Evolutionary conservation across 2,888 invertebrate species (phyloP).

Genomic region (Eilema depressum): DNA sequence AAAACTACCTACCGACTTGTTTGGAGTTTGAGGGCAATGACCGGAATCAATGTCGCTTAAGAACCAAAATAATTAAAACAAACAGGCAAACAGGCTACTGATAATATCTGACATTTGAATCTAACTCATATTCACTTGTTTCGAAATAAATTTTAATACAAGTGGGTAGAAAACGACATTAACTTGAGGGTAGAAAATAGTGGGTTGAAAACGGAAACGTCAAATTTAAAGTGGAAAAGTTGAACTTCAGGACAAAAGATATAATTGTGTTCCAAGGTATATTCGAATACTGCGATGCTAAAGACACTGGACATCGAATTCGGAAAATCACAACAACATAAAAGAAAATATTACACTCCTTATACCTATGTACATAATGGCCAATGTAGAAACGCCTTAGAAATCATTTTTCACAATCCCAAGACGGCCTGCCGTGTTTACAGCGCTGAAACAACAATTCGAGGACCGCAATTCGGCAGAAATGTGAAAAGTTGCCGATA

Average conservation of each 20-base stretch:
- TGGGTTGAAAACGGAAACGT: too few species aligned
- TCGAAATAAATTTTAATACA: background rate
- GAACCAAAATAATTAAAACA: slow-evolving; percentile 9
- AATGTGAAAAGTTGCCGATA: slow-evolving; percentile 14
- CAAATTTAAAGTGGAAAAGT: too few species aligned
- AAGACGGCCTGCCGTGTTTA: slow-evolving; percentile 3
- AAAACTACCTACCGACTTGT: background rate
- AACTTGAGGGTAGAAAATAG: too few species aligned
- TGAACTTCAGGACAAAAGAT: too few species aligned
- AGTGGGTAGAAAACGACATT: too few species aligned
- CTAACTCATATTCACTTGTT: background rate
- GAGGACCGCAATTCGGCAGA: slow-evolving; percentile 5
- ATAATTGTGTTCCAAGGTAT: too few species aligned
- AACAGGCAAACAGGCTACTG: slow-evolving; percentile 7
- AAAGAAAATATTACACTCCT: too few species aligned
- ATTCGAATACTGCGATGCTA: too few species aligned
- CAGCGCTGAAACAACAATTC: slow-evolving; percentile 5
- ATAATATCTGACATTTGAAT: slow-evolving; percentile 5
- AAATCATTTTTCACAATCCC: slow-evolving; percentile 2
- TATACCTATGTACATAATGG: too few species aligned
- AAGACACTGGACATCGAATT: too few species aligned
- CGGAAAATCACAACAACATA: too few species aligned
- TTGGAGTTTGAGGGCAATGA: background rate
- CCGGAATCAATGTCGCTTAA: slow-evolving; percentile 5
- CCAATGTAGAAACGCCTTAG: background rate